Evolutionary conservation across 2,888 invertebrate genomes (phyloP), one percentile per base, ranked within the genome.

Genomic region (Heliconius charithonia): DNA sequence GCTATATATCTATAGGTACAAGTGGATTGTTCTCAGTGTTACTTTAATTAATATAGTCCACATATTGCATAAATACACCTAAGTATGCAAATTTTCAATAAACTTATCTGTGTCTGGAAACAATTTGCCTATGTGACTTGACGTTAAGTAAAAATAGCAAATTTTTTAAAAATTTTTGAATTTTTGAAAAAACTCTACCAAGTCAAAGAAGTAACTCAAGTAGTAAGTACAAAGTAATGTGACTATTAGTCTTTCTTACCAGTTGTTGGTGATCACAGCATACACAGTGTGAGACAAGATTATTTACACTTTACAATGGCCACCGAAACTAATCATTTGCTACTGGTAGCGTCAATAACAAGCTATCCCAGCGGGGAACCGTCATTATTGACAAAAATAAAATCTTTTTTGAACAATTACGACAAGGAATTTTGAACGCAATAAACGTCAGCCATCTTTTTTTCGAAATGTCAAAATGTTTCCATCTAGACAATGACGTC

Each of bases 261-360:
- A 75, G 70, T 78, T 41, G 72, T 77, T 27, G 71, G 80, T 89
- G 87, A 88, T 86, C 85, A 83, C 83, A 65, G 29, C 84, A 85
- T 37, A 66, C 25, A 89, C 84, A 86, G 85, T 83, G 81, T 79
- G 79, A 82, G 79, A 88, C 86, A 87, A 91, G 87, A 92, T 93
- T 93, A 94, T 94, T 93, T 93, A 93, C 91, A 91, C 89, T 87
- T 87, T 87, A 85, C 83, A 91, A 93, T 89, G 84, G 90, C 87
- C 79, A 92, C 93, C 93, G 93, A 93, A 91, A 89, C 93, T 89
- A 94, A 94, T 94, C 85, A 93, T 93, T 90, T 89, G 94, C 94
- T 94, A 94, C 94, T 86, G 93, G 92, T 90, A 89, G 89, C 89
- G 81, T 84, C 84, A 89, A 87, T 88, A 89, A 91, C 91, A 91